A percentile compares a stretch with the other conserved stretches of the same genome.
Conservation (phyloP, 1,140 invertebrate species). For the Brachionus paranguensis region DNA sequence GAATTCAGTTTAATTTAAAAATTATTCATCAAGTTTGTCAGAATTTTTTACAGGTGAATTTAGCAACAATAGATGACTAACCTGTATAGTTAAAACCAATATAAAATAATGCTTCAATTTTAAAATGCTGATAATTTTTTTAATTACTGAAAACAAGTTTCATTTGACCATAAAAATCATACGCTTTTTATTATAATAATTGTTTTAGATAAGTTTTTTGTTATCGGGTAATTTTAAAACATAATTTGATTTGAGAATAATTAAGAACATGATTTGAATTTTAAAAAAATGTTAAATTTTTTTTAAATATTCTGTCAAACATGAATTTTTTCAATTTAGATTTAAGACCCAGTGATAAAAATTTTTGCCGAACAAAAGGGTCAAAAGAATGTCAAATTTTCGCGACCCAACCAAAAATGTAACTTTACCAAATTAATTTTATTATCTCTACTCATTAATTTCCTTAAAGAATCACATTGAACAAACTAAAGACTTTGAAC, state of each 20-base stretch:
- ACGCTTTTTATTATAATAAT: not conserved
- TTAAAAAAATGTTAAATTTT: not conserved
- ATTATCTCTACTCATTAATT: not conserved
- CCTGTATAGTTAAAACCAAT: not conserved
- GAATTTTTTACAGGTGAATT: not conserved
- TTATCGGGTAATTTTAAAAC: not conserved
- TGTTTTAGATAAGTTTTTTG: not conserved
- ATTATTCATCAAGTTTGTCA: not conserved
- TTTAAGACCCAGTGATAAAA: not conserved
- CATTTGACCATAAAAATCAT: not conserved
- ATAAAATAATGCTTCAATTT: not conserved
- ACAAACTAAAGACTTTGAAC: slow-evolving; percentile 72
- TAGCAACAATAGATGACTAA: not conserved
- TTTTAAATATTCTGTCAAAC: not conserved
- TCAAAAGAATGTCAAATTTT: slow-evolving; percentile 12
- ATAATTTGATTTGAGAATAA: not conserved
- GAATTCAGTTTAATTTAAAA: not conserved
- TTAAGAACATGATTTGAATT: not conserved
- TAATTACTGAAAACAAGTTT: not conserved
- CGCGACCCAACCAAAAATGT: not conserved
- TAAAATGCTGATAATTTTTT: not conserved
- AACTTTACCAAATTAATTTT: not conserved
- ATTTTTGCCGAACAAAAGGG: not conserved
- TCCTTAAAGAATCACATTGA: not conserved
- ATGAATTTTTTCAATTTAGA: not conserved